Base-by-base conservation (phyloP, 30 jellyfish, hydroid and myxozoan genomes). In the Aurelia coerulea region DNA sequence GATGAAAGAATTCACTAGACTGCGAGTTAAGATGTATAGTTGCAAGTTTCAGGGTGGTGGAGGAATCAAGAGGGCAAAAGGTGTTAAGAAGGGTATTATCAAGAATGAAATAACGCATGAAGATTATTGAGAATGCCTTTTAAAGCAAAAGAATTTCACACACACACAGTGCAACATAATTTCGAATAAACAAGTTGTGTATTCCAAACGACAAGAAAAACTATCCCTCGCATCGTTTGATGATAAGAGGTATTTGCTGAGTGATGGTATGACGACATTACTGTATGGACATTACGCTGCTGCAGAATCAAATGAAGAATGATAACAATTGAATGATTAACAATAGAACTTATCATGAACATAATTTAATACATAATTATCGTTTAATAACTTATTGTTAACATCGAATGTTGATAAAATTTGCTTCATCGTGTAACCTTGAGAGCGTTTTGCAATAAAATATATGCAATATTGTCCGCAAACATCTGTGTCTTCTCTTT, bases 11-110 rank as follows among this genome's bases (percentile, higher is more conserved):
- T 76, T 76, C 54, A 63, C 17, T 8, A 83, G 80, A 7, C 4
- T 53, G n/a, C 5, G 87, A 13, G 80, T 83, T 1, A 76, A 76
- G 65, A 23, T 76, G 83, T 60, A 58, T 29, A 33, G 68, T 3
- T 54, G 65, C 32, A 53, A 76, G 63, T 6, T 52, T 0, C 9
- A 6, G 18, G 78, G 14, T 51, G 87, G 59, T 0, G 2, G 17
- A 0, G 62, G 10, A 6, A 19, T 53, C 31, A 76, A 53, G 62
- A 53, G 41, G 49, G 76, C 78, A 18, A 76, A 76, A 33, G 87
- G 87, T n/a, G 29, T 76, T 16, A 76, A 76, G 59, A 76, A 14
- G 14, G 10, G 41, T 14, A 6, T 39, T 11, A 23, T 76, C 6
- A 76, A 76, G 65, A 51, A 56, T n/a, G 34, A 33, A 12, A 23